Percentiles rank a stretch among this genome's conserved stretches.
Conservation (phyloP, 2,113 vertebrate genomes). For the Tetrao urogallus region DNA sequence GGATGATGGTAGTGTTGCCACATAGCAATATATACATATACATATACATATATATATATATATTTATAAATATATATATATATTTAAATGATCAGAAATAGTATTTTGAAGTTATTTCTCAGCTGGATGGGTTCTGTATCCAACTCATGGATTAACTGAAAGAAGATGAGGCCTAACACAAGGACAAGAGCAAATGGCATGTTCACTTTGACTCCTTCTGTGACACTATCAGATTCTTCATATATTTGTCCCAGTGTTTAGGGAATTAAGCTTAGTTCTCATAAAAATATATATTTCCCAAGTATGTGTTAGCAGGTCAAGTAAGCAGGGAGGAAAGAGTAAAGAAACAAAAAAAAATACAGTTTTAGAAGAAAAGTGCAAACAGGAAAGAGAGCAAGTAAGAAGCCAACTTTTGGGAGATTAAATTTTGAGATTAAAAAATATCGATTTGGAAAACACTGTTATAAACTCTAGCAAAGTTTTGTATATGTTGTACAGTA, state of each 20-base stretch:
- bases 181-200: not conserved
- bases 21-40: not conserved
- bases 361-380: not conserved
- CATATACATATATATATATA: too few relatives aligned
- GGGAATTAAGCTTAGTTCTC: not conserved
- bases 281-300: not conserved
- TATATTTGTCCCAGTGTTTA: not conserved
- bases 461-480: not conserved
- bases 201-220: not conserved
- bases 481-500: not conserved
- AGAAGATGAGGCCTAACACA: not conserved
- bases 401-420: not conserved
- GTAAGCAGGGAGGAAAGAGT: not conserved
- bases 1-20: not conserved
- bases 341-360: not conserved
- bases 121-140: not conserved
- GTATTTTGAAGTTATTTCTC: not conserved
- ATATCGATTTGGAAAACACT: not conserved
- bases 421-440: not conserved
- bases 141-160: not conserved
- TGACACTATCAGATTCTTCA: not conserved
- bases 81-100: not conserved
- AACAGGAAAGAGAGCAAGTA: not conserved
- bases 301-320: not conserved
- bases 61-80: too few relatives aligned